phyloP scores from a whole-genome alignment of 2,113 vertebrate species.

The Otocyon megalotis region DNA sequence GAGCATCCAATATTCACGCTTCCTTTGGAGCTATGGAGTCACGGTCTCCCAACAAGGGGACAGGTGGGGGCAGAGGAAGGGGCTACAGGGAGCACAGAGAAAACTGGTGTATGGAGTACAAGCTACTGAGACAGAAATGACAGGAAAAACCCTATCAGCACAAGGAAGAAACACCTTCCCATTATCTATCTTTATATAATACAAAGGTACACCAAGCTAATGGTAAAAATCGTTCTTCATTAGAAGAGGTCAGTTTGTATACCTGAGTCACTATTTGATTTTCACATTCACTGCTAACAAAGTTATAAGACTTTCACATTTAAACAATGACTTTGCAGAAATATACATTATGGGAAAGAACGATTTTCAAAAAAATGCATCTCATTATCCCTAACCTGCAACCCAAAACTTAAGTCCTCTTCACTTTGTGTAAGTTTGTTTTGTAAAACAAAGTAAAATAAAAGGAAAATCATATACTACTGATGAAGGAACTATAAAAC shows the following conservation, averaged over 20 bases:
- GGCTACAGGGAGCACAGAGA: neutral
- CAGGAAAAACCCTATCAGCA: neutral
- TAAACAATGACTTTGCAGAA: neutral
- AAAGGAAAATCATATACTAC: neutral
- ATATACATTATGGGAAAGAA: neutral
- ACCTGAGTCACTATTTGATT: neutral
- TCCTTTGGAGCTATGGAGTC: neutral
- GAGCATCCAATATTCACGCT: neutral
- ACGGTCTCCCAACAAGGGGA: neutral
- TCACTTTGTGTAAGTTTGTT: neutral
- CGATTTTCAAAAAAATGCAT: neutral
- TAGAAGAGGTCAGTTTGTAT: neutral
- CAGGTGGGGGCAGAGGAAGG: neutral
- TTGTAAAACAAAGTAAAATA: neutral
- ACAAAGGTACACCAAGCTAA: neutral
- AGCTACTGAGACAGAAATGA: neutral
- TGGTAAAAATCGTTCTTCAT: neutral
- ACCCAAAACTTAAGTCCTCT: neutral
- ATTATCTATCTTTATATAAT: neutral
- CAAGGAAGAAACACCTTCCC: neutral
- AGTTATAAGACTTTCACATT: neutral
- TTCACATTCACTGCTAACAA: neutral
- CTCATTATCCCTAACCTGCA: neutral
- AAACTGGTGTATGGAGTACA: neutral
- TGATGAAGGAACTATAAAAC: neutral